These are phyloP conservation scores for Abrostola tripartita DNA, from an alignment of 2,888 invertebrate species.

Conservation along the genomic window DNA sequence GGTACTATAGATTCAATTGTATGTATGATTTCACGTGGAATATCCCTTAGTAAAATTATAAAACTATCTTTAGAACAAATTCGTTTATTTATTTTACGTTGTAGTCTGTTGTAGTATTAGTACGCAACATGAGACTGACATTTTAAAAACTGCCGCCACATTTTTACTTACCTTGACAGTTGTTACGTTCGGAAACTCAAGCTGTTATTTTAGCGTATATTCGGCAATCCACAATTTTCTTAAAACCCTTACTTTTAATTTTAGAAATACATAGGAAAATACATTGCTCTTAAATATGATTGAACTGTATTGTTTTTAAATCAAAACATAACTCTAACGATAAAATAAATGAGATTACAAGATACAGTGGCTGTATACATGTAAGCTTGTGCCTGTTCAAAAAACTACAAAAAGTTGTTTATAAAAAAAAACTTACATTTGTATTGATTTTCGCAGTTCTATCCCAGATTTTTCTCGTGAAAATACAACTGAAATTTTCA, in stretches of 20 bases:
- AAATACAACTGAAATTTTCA: slow-evolving; percentile 59
- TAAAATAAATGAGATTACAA: slow-evolving; percentile 8
- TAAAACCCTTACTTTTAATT: background rate
- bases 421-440: slow-evolving; percentile 77
- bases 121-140: too few species aligned
- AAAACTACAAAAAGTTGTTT: slow-evolving; percentile 72
- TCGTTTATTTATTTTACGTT: too few species aligned
- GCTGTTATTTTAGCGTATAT: slow-evolving; percentile 3
- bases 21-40: too few species aligned
- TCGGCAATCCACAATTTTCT: background rate
- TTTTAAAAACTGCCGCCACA: slow-evolving; percentile 35
- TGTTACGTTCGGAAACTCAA: slow-evolving; percentile 28
- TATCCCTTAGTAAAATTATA: too few species aligned
- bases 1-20: too few species aligned
- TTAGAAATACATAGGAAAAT: background rate
- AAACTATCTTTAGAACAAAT: too few species aligned
- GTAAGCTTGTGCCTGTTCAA: slow-evolving; percentile 46
- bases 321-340: background rate
- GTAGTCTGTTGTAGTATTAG: too few species aligned
- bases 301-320: background rate
- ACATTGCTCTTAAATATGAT: too few species aligned
- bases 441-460: slow-evolving; percentile 84
- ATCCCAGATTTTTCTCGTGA: slow-evolving; percentile 68
- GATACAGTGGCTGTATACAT: slow-evolving; percentile 53
- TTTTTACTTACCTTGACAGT: slow-evolving; percentile 11